Evolutionary conservation across 2,888 invertebrate genomes (phyloP).

Genomic region (Drosophila colorata): DNA sequence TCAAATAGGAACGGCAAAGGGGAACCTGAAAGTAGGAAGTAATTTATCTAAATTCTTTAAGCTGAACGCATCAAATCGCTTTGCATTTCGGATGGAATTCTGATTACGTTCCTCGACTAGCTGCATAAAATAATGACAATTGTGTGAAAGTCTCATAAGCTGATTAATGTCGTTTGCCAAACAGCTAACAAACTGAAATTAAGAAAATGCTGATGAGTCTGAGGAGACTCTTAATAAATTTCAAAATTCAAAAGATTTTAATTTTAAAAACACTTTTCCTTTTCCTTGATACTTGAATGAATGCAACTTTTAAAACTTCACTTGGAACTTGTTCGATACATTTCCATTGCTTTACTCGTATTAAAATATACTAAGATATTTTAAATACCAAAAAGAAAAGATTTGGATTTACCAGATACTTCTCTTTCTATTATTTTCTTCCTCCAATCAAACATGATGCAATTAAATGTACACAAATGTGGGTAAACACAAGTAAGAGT

Average conservation of each 20-base stretch:
- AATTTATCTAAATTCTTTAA: constrained; percentile 63
- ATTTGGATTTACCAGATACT: no score
- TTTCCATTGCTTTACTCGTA: neutral
- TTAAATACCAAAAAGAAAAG: no score
- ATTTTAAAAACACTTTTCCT: neutral
- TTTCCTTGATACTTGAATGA: no score
- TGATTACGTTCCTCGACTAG: constrained; percentile 6
- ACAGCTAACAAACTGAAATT: neutral
- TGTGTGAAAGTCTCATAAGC: constrained; percentile 57
- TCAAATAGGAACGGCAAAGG: constrained; percentile 5
- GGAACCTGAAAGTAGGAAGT: constrained; percentile 59
- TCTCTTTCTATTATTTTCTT: no score
- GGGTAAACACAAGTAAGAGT: no score
- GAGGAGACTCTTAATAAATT: neutral
- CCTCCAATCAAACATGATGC: no score
- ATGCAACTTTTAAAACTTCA: neutral
- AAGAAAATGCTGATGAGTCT: neutral
- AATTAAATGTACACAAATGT: no score
- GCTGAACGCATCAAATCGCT: constrained; percentile 44
- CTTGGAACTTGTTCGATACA: neutral
- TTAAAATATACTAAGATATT: neutral
- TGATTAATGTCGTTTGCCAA: constrained; percentile 50
- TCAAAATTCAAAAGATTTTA: neutral
- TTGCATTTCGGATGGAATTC: constrained; percentile 48
- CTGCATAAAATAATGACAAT: constrained; percentile 28